Evolutionary conservation across 2,113 vertebrate genomes (phyloP).

Genomic region (Ahaetulla prasina): DNA sequence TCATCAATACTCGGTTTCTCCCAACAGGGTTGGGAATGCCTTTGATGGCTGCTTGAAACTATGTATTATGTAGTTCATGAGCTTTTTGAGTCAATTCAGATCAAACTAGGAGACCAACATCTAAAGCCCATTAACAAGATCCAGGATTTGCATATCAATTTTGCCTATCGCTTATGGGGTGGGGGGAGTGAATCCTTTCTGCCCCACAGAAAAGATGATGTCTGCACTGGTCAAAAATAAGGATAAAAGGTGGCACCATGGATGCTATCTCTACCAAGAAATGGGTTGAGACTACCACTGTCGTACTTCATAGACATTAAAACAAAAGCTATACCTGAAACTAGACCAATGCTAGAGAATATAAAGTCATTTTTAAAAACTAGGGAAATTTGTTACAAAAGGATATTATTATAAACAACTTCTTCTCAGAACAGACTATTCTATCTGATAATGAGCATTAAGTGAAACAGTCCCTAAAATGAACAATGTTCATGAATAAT

Average conservation of each 20-base stretch:
- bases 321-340: not conserved
- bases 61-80: conserved; percentile 65
- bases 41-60: conserved; percentile 66
- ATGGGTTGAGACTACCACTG: not conserved
- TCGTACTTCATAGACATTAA: not conserved
- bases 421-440: not conserved
- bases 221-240: conserved; percentile 50
- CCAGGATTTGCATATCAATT: conserved; percentile 57
- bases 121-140: conserved; percentile 62
- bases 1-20: conserved; percentile 67
- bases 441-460: not conserved
- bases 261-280: conserved; percentile 8
- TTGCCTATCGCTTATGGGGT: conserved; percentile 24
- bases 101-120: conserved; percentile 61
- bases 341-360: not conserved
- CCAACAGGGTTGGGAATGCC: conserved; percentile 65
- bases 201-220: conserved; percentile 43
- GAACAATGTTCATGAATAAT: not conserved
- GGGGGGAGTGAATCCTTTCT: conserved; percentile 21
- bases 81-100: conserved; percentile 49
- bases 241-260: conserved; percentile 40
- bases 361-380: not conserved
- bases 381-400: not conserved
- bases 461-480: not conserved
- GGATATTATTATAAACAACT: not conserved